Evolutionary conservation across 2,888 invertebrate genomes (phyloP).

Genomic region (Philonicus albiceps): DNA sequence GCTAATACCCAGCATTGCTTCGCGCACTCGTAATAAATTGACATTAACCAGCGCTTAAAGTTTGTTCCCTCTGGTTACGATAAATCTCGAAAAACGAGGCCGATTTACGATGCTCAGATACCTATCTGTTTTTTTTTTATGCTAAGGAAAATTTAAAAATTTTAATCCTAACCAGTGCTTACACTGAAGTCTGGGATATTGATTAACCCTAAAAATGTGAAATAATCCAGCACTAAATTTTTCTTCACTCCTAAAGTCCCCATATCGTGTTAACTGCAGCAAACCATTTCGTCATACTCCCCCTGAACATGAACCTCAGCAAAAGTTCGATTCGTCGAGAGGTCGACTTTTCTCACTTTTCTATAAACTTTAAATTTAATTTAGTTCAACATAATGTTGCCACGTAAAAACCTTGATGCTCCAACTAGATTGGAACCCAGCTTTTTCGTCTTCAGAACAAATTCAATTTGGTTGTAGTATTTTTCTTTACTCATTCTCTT

Average conservation of each 20-base stretch:
- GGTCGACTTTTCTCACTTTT: background rate
- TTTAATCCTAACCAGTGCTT: background rate
- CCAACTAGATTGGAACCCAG: background rate
- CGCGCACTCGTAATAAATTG: background rate
- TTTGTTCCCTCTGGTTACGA: background rate
- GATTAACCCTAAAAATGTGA: background rate
- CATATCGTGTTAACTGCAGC: background rate
- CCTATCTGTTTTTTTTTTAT: background rate
- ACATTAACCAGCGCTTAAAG: constrained; percentile 13
- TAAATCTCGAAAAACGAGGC: background rate
- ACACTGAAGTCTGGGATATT: background rate
- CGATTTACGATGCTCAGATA: background rate
- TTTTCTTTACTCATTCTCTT: background rate
- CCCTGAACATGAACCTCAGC: background rate
- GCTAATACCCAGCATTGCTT: background rate
- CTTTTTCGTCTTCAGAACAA: background rate
- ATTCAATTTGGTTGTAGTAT: background rate
- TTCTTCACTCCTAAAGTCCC: background rate
- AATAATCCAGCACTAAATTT: background rate
- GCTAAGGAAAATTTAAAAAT: background rate
- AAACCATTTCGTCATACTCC: background rate
- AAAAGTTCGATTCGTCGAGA: background rate
- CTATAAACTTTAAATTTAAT: constrained; percentile 5
- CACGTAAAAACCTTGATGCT: background rate
- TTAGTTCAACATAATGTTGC: background rate